Evolutionary conservation across 2,113 vertebrate species (phyloP).

Genomic region (Anoplopoma fimbria): DNA sequence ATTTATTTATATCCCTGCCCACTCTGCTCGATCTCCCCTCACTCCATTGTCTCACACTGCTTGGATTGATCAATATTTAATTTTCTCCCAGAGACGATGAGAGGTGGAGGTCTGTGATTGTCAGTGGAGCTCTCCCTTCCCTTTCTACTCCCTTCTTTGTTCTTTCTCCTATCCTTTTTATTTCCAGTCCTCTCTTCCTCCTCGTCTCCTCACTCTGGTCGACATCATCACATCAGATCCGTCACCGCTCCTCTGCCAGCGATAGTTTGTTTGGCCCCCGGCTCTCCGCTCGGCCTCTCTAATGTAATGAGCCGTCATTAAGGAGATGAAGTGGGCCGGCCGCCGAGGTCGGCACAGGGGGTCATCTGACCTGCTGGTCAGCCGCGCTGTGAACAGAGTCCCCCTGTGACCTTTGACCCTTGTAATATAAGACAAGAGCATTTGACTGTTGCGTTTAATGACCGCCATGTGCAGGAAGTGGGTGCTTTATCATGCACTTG

Average conservation of each 20-base stretch:
- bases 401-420: constrained; percentile 78
- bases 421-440: constrained; percentile 69
- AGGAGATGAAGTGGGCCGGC: constrained; percentile 69
- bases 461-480: constrained; percentile 65
- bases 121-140: constrained; percentile 32
- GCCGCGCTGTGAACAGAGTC: constrained; percentile 71
- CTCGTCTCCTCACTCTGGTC: constrained; percentile 37
- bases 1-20: constrained; percentile 80
- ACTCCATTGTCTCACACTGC: constrained; percentile 84
- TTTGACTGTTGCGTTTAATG: constrained; percentile 77
- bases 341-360: constrained; percentile 33
- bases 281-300: constrained; percentile 39
- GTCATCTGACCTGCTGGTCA: constrained; percentile 53
- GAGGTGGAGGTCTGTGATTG: constrained; percentile 65
- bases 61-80: constrained; percentile 93
- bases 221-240: constrained; percentile 37
- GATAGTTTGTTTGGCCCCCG: constrained; percentile 34
- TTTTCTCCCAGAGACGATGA: constrained; percentile 87
- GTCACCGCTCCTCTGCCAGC: neutral
- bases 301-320: constrained; percentile 79
- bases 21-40: constrained; percentile 68
- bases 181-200: neutral
- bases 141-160: constrained; percentile 52
- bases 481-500: constrained; percentile 65
- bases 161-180: constrained; percentile 41